Evolutionary conservation across 2,797 vertebrate species (phyloP), one percentile per base, ranked within the genome.

Genomic region (Brachyalestes nurse): DNA sequence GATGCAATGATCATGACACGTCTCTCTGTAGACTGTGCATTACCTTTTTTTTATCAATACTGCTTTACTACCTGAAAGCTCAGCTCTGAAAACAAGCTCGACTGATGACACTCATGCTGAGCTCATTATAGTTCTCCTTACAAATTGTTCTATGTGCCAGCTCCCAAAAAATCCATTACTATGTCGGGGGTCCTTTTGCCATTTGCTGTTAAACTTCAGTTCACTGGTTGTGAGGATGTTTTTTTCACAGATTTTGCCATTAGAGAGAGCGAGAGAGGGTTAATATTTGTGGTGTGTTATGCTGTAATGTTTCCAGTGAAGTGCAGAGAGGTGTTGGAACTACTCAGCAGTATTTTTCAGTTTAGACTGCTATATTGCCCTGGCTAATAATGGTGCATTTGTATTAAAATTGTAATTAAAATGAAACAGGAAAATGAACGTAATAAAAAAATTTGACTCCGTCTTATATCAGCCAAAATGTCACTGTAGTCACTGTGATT

Each of bases 291-390:
- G 92, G 89, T 87, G 86, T 88, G 87, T 42, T 72, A 83, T 60
- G 80, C 81, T 85, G 87, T 85, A 88, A 84, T 88, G 86, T 89
- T 93, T 91, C 90, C 89, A 88, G 87, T 89, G 89, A 87, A 62
- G 47, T 69, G 61, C 70, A 86, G 85, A 67, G 74, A 83, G 87
- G 87, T 88, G 87, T 84, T 72, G 84, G 87, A 89, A 86, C 88
- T 84, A 14, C 67, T 72, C 45, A 53, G 1, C 53, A 25, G 6
- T 25, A 42, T 51, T 65, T 42, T 8, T n/a, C 38, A 38, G 10
- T 62, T 34, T 12, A 62, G 60, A 9, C 28, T 62, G 60, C 60
- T 60, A 8, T 60, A 23, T 25, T 61, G 9, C 12, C 13, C 2
- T 16, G 13, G 12, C 13, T 21, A 14, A 14, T 61, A 28, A 28